Conservation (phyloP, 1,140 invertebrate species). For the Drosophila pseudoobscura region DNA sequence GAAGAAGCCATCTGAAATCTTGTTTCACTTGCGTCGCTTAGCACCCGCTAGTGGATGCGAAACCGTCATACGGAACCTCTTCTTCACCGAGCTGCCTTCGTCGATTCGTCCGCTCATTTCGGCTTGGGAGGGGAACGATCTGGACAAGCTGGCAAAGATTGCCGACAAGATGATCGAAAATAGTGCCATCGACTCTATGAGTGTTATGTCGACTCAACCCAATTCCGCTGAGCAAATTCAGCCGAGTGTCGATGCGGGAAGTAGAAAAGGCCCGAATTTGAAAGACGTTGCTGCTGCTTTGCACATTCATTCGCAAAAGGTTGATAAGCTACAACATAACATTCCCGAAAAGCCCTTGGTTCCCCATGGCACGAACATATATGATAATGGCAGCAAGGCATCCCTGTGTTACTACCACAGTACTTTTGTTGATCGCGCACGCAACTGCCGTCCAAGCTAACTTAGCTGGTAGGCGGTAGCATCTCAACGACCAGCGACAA, state of each 20-base stretch:
- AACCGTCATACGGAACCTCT: background rate
- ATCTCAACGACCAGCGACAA: no score
- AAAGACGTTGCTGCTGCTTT: background rate
- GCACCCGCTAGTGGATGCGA: background rate
- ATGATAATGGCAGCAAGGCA: no score
- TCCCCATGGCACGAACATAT: no score
- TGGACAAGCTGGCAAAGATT: conserved; percentile 6
- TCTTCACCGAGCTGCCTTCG: background rate
- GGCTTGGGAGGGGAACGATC: background rate
- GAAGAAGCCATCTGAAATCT: background rate
- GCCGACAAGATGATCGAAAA: conserved; percentile 5
- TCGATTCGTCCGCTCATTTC: conserved; percentile 3
- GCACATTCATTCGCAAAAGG: no score
- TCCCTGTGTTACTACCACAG: no score
- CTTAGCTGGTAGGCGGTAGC: no score
- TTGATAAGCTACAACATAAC: background rate
- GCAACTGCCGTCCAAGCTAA: no score
- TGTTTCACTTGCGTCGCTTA: background rate
- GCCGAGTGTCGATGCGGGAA: background rate
- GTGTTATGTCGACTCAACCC: background rate
- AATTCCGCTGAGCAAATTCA: no score
- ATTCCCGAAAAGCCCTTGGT: background rate
- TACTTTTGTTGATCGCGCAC: no score
- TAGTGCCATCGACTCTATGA: background rate
- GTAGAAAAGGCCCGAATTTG: background rate